Percentiles rank a stretch among this genome's conserved stretches.
Conservation (phyloP, 2,797 vertebrate species). For the Liasis olivaceus region DNA sequence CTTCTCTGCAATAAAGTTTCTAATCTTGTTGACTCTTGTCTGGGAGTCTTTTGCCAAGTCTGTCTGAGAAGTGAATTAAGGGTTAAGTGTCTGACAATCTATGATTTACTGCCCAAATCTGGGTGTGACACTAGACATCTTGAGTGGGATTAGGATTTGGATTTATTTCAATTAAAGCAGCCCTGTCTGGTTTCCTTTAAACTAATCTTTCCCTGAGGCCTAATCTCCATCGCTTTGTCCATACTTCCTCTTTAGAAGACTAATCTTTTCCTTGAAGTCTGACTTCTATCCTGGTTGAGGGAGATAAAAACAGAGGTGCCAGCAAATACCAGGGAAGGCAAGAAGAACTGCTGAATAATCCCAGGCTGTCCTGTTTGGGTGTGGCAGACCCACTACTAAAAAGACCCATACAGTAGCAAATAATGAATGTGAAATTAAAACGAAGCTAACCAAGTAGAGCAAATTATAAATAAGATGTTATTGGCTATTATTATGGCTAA, state of each 20-base stretch:
- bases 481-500: not conserved
- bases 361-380: not conserved
- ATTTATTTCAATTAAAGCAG: not conserved
- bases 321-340: not conserved
- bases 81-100: not conserved
- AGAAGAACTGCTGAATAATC: not conserved
- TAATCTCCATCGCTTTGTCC: not conserved
- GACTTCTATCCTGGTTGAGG: not conserved
- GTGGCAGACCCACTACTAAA: not conserved
- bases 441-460: not conserved
- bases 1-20: not conserved
- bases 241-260: not conserved
- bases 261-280: not conserved
- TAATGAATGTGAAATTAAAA: not conserved
- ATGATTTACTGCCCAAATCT: not conserved
- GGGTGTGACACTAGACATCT: not conserved
- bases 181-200: not conserved
- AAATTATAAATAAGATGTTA: not conserved
- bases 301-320: not conserved
- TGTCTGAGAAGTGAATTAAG: not conserved
- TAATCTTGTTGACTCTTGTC: not conserved
- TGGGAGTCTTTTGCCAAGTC: not conserved
- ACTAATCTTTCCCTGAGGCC: not conserved
- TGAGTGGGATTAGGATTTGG: not conserved
- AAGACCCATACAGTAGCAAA: not conserved